Conservation (phyloP, 2,797 vertebrate genomes). For the Coregonus suidteri region DNA sequence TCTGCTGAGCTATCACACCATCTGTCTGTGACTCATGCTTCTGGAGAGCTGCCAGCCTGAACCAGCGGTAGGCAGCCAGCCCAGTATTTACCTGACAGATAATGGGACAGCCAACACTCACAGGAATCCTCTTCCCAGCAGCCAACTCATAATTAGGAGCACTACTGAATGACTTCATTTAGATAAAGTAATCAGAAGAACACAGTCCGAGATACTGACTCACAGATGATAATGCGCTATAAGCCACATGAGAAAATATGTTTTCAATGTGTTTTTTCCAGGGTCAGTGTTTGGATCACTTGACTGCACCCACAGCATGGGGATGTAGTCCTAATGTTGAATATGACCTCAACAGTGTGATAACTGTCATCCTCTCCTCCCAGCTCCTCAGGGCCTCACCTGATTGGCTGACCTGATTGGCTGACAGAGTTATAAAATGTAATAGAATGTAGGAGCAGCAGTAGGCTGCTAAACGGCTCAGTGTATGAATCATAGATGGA, state of each 20-base stretch:
- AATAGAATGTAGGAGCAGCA: not conserved
- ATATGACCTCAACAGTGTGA: not conserved
- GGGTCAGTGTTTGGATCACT: not conserved
- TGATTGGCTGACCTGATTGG: not conserved
- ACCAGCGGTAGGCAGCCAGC: constrained; percentile 38
- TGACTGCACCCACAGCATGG: not conserved
- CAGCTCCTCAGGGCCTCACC: not conserved
- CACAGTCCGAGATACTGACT: not conserved
- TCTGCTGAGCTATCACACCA: constrained; percentile 63
- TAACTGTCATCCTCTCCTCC: not conserved
- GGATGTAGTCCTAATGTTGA: not conserved
- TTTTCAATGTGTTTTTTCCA: not conserved
- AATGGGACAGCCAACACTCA: constrained; percentile 22
- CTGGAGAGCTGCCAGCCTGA: constrained; percentile 57
- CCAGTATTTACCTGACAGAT: constrained; percentile 29
- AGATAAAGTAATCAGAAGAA: constrained; percentile 1
- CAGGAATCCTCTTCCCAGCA: constrained; percentile 17
- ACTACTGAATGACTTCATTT: constrained; percentile 22
- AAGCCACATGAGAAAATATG: too few species aligned
- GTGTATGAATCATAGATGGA: constrained; percentile 24
- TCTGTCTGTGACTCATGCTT: constrained; percentile 66
- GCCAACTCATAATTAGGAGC: not conserved
- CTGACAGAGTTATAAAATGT: not conserved
- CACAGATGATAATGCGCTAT: not conserved
- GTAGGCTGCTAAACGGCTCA: not conserved